Percentiles rank a stretch among this genome's conserved stretches.
phyloP scores from a whole-genome alignment of 2,797 vertebrate species.

The Gadopsis bispinosus region DNA sequence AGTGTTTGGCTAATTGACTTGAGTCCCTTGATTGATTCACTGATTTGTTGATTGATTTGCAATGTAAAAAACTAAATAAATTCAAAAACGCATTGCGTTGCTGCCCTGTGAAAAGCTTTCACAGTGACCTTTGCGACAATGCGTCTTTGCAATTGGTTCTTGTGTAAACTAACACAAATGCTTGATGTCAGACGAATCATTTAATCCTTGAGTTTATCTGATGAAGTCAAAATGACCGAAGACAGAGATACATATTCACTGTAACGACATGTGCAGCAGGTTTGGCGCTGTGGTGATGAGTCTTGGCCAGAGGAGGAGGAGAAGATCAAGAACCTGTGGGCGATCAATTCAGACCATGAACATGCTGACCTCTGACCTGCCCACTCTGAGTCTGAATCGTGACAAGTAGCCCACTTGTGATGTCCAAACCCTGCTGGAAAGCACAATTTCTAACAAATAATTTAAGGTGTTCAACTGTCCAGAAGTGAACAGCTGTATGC shows the following conservation, averaged over 20 bases:
- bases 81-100: too few species aligned
- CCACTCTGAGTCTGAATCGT: conserved; percentile 13
- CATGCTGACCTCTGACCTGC: conserved; percentile 86
- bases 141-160: neutral
- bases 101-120: neutral
- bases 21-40: neutral
- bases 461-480: neutral
- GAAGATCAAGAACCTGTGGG: conserved; percentile 85
- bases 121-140: neutral
- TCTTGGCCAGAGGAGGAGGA: conserved; percentile 41
- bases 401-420: neutral
- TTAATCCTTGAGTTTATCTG: neutral
- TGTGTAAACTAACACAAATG: too few species aligned
- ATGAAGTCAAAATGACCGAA: neutral
- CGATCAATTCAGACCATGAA: conserved; percentile 90
- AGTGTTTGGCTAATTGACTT: neutral
- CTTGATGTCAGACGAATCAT: neutral
- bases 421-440: neutral
- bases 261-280: conserved; percentile 48
- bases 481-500: neutral
- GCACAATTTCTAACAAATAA: neutral
- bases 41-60: neutral
- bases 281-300: conserved; percentile 76
- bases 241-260: neutral
- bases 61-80: neutral